These are phyloP conservation scores for Mycetomoellerius zeteki DNA, from an alignment of 1,140 invertebrate species.

Conservation along the genomic window DNA sequence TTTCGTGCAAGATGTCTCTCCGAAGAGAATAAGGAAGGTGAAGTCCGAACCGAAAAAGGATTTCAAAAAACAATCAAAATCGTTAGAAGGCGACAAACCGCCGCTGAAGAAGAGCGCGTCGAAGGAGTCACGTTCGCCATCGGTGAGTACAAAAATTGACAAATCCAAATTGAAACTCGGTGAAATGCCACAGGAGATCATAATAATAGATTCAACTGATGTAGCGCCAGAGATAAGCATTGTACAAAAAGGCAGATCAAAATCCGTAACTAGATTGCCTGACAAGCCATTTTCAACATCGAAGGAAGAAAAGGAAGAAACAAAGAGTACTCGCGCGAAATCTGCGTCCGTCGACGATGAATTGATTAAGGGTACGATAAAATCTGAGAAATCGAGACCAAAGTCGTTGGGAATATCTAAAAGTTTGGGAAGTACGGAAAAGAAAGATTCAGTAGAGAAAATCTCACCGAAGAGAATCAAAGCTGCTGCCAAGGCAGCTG, in stretches of 20 bases:
- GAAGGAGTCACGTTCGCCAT: conserved; percentile 81
- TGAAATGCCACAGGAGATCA: conserved; percentile 86
- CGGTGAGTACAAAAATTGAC: conserved; percentile 82
- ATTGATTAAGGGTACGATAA: conserved; percentile 79
- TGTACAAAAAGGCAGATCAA: conserved; percentile 85
- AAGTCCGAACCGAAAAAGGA: conserved; percentile 84
- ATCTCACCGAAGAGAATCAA: conserved; percentile 83
- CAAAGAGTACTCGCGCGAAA: conserved; percentile 78
- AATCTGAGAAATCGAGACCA: conserved; percentile 82
- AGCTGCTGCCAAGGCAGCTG: conserved; percentile 23
- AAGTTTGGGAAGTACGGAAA: conserved; percentile 84
- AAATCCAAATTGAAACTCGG: conserved; percentile 85
- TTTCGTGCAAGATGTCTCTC: conserved; percentile 84
- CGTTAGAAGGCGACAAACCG: conserved; percentile 85
- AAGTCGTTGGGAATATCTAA: conserved; percentile 85
- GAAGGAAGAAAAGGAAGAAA: conserved; percentile 81
- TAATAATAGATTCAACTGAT: conserved; percentile 85
- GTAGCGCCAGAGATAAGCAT: conserved; percentile 84
- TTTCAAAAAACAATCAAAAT: conserved; percentile 86
- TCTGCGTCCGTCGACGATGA: conserved; percentile 85
- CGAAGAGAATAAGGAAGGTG: conserved; percentile 81
- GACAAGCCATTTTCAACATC: conserved; percentile 80
- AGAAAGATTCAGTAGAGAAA: conserved; percentile 83
- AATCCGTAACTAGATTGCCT: conserved; percentile 82
- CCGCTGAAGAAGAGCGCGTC: conserved; percentile 82